These are phyloP conservation scores for Amphilophus citrinellus DNA, from an alignment of 2,113 vertebrate genomes.

Conservation along the genomic window DNA sequence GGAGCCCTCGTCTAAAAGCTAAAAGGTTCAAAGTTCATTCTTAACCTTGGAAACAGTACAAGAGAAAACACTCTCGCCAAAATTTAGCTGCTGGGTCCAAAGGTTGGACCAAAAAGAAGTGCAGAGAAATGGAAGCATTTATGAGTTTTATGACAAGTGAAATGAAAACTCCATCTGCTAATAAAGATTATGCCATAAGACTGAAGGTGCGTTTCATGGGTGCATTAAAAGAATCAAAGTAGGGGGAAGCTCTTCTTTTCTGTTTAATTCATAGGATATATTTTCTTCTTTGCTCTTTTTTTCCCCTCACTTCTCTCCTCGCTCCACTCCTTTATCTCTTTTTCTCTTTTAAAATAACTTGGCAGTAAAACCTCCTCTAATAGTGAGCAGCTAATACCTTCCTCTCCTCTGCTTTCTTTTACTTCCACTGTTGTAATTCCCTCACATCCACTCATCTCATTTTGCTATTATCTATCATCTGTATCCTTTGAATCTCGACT, in stretches of 20 bases:
- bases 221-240: background rate
- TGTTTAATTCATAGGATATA: background rate
- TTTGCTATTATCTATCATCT: conserved; percentile 34
- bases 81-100: background rate
- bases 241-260: background rate
- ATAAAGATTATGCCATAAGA: background rate
- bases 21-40: background rate
- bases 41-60: conserved; percentile 1
- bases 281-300: background rate
- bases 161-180: conserved; percentile 5
- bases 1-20: conserved; percentile 1
- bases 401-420: background rate
- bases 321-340: background rate
- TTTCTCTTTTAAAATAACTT: background rate
- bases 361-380: background rate
- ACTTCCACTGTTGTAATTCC: background rate
- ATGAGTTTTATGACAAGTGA: background rate
- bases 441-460: background rate
- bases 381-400: background rate
- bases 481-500: conserved; percentile 26
- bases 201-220: background rate
- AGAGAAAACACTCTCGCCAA: background rate
- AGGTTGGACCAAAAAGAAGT: background rate
- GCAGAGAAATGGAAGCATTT: background rate
- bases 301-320: background rate